Conservation (phyloP, 2,113 vertebrate species). For the Zapornia atra region DNA sequence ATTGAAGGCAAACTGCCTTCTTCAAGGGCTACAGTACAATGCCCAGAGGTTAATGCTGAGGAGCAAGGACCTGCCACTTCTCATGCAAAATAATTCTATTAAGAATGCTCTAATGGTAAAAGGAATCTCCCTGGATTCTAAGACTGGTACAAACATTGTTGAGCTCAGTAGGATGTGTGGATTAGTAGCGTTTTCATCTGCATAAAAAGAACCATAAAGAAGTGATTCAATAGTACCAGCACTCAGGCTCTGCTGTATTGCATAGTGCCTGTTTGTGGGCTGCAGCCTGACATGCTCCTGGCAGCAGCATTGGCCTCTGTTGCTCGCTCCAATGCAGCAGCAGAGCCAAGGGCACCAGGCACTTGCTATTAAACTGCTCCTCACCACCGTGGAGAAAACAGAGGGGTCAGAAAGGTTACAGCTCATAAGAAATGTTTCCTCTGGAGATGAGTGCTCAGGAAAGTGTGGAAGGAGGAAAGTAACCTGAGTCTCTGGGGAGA, state of each 20-base stretch:
- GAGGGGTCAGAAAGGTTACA: not conserved
- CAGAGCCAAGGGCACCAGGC: not conserved
- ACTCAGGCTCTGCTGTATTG: not conserved
- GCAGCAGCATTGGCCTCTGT: not conserved
- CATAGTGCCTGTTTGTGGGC: not conserved
- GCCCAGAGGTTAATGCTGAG: not conserved
- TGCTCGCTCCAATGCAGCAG: not conserved
- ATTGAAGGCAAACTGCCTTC: not conserved
- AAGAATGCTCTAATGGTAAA: not conserved
- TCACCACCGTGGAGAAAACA: not conserved
- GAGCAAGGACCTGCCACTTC: not conserved
- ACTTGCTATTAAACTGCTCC: not conserved
- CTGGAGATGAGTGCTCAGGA: not conserved
- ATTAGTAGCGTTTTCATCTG: not conserved
- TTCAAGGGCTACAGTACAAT: not conserved
- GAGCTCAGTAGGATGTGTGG: not conserved
- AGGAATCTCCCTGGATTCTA: not conserved
- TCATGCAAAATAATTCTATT: not conserved
- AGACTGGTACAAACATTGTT: not conserved
- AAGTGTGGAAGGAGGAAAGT: not conserved
- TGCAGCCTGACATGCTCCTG: not conserved
- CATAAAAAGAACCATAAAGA: not conserved
- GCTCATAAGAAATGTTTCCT: not conserved
- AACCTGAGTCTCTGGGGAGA: not conserved
- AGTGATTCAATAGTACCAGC: not conserved